Conservation (phyloP, 2,888 invertebrate species). For the Lochmaea capreae region DNA sequence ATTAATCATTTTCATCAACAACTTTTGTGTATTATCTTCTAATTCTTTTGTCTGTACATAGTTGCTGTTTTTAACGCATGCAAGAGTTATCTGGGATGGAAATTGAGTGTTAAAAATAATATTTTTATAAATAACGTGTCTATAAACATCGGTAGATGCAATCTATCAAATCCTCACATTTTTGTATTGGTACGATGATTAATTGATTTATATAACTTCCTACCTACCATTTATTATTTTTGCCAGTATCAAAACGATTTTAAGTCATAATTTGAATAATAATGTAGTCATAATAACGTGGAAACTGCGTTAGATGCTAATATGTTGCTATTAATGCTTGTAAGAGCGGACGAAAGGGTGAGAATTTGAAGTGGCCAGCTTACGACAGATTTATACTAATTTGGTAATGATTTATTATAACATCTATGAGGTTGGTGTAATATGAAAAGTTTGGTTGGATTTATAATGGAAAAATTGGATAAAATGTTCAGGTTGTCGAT, state of each 20-base stretch:
- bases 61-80: too few relatives aligned
- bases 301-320: conserved; percentile 26
- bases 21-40: not conserved
- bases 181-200: conserved; percentile 23
- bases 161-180: conserved; percentile 28
- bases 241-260: conserved; percentile 32
- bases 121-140: too few relatives aligned
- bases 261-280: conserved; percentile 32
- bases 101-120: too few relatives aligned
- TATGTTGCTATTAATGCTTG: not conserved
- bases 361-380: not conserved
- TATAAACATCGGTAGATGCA: conserved; percentile 6
- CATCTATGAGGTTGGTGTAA: not conserved
- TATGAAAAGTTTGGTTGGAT: not conserved
- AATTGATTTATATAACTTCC: conserved; percentile 11
- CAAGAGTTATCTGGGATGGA: too few relatives aligned
- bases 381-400: conserved; percentile 23
- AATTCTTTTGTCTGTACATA: not conserved
- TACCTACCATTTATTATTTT: conserved; percentile 32
- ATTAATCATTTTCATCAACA: not conserved
- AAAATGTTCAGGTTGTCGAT: too few relatives aligned
- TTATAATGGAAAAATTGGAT: too few relatives aligned
- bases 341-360: conserved; percentile 5
- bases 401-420: conserved; percentile 13
- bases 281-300: conserved; percentile 28